Percentiles rank a stretch among this genome's conserved stretches.
phyloP scores from a whole-genome alignment of 2,888 invertebrate genomes.

The Tethea ocularis region DNA sequence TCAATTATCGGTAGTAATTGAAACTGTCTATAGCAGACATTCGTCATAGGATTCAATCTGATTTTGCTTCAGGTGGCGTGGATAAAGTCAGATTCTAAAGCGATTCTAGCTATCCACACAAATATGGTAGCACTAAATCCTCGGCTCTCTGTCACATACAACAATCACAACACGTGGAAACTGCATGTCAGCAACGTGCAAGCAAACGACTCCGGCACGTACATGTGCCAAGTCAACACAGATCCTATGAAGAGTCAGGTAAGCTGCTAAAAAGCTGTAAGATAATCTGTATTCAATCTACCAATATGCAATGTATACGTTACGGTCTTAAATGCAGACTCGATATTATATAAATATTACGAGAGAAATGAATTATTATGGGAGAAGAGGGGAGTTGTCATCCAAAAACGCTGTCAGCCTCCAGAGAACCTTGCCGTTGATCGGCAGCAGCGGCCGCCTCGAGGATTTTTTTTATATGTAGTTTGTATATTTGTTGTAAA shows the following conservation, averaged over 20 bases:
- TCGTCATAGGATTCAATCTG: conserved; percentile 13
- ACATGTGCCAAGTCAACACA: conserved; percentile 97
- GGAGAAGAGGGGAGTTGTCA: too few relatives aligned
- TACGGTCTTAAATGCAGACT: too few relatives aligned
- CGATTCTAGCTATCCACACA: conserved; percentile 94
- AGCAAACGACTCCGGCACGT: conserved; percentile 95
- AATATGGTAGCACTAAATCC: conserved; percentile 95
- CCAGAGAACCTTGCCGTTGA: too few relatives aligned
- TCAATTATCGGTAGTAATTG: background rate
- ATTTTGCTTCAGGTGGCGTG: conserved; percentile 89
- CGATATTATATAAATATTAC: too few relatives aligned
- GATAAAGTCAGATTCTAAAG: conserved; percentile 96
- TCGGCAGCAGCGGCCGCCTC: too few relatives aligned
- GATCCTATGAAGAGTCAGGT: conserved; percentile 96
- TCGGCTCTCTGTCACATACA: conserved; percentile 93
- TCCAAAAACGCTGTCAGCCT: too few relatives aligned
- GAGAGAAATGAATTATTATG: too few relatives aligned
- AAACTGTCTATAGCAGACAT: background rate
- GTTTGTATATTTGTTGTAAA: too few relatives aligned
- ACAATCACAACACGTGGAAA: conserved; percentile 97
- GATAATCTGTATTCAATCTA: conserved; percentile 13
- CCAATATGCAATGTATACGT: conserved; percentile 13
- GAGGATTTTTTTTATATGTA: too few relatives aligned
- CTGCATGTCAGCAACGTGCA: conserved; percentile 95
- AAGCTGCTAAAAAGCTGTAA: conserved; percentile 22